Base-by-base conservation (phyloP, 2,797 vertebrate species). In the Garrulus glandarius region DNA sequence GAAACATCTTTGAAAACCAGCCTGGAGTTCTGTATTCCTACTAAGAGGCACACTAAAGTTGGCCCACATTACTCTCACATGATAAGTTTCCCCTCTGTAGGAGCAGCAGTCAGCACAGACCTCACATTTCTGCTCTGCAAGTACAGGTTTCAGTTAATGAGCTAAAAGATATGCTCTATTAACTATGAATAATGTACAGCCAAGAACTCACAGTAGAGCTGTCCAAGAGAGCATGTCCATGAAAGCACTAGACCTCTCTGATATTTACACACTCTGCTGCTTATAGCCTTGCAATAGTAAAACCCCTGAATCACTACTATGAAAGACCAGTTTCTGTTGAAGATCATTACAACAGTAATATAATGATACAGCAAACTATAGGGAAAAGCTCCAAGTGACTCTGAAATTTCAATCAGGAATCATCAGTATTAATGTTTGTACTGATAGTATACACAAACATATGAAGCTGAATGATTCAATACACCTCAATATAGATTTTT, bases 351-450 rank as follows among this genome's bases (percentile, higher is more conserved):
- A 53, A 70, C 10, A 72, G 21, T 15, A 50, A 59, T 12, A 49
- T 9, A 70, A 16, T 0, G 1, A 23, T 15, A 50, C 0, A 3
- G 57, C 11, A 46, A 74, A 36, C 15, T 6, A 43, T 10, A 85
- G 6, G 24, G 10, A 64, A 92, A 60, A 70, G 30, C 26, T 74
- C 20, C 21, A 37, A 11, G 1, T 16, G 13, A 11, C 69, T 82
- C 27, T 18, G 16, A 52, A 37, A 37, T 52, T 55, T 11, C 0
- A 6, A 18, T 36, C 23, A 57, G 10, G 9, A 30, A 84, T 30
- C 32, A 29, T 67, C 30, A 34, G 26, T 13, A 61, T 19, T 65
- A 44, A 11, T 4, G 15, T 20, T 77, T 49, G 20, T 61, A 5
- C 3, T 68, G 39, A 39, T 43, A 17, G 32, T 12, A 60, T 11